A percentile compares a stretch with the other conserved stretches of the same genome.
Evolutionary conservation across 1,140 invertebrate species (phyloP).

Genomic region (Dinothrombium tinctorium): DNA sequence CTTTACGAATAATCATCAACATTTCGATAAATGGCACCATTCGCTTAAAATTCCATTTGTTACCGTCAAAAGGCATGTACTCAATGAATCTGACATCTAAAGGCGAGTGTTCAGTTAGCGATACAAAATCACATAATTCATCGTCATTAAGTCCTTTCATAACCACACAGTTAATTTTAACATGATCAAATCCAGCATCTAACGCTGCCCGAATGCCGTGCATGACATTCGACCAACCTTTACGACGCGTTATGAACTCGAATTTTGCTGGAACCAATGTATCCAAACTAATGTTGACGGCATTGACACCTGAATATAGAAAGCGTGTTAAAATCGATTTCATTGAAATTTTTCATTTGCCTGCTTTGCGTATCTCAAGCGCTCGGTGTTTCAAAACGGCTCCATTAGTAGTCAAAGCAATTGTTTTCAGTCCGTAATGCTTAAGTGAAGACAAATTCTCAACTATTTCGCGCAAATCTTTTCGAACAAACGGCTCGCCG

Average conservation of each 20-base stretch:
- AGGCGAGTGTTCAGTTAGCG: constrained; percentile 45
- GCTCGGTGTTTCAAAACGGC: constrained; percentile 43
- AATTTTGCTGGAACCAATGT: constrained; percentile 63
- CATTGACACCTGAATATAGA: constrained; percentile 38
- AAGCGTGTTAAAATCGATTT: not conserved
- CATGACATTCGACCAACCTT: constrained; percentile 58
- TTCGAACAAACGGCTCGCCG: constrained; percentile 77
- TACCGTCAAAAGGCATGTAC: constrained; percentile 97
- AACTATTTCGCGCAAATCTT: constrained; percentile 58
- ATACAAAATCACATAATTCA: constrained; percentile 77
- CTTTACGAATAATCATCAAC: constrained; percentile 30
- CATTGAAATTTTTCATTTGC: not conserved
- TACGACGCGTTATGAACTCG: constrained; percentile 56
- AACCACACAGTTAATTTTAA: constrained; percentile 57
- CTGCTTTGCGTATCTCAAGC: not conserved
- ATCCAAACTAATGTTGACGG: constrained; percentile 86
- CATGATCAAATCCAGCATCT: constrained; percentile 41
- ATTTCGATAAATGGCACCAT: constrained; percentile 61
- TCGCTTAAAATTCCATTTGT: constrained; percentile 65
- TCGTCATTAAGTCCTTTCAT: constrained; percentile 74
- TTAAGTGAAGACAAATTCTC: constrained; percentile 37
- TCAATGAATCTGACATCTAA: constrained; percentile 88
- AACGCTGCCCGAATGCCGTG: constrained; percentile 61
- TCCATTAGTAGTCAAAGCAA: constrained; percentile 91
- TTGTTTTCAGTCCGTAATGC: constrained; percentile 35